Percentiles rank a stretch among this genome's conserved stretches.
These are phyloP conservation scores for Otus scops DNA, from an alignment of 2,797 vertebrate genomes.

Conservation along the genomic window DNA sequence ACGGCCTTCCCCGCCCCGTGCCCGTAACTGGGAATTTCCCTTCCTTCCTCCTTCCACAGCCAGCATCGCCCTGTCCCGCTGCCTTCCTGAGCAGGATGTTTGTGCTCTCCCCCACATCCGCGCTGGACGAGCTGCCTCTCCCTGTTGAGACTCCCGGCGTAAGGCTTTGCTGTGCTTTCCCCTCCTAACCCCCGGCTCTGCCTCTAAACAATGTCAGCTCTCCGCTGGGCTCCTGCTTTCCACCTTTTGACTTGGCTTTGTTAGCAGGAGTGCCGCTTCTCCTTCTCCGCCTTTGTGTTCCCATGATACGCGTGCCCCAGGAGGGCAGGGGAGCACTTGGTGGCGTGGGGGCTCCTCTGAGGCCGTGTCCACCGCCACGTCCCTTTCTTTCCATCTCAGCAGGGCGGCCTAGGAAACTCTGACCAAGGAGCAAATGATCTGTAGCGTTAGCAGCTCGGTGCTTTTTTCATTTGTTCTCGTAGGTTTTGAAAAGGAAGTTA, in stretches of 20 bases:
- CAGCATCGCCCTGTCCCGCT: background rate
- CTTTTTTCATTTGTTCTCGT: background rate
- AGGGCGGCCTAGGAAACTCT: background rate
- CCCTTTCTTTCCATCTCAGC: background rate
- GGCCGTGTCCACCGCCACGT: background rate
- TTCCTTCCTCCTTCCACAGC: constrained; percentile 13
- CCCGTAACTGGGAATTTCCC: constrained; percentile 23
- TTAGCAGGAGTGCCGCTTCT: accelerated
- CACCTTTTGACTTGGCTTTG: background rate
- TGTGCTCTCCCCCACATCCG: background rate
- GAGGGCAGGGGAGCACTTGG: background rate
- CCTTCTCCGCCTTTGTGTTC: background rate
- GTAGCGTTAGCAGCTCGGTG: background rate
- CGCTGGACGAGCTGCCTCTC: background rate
- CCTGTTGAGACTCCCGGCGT: background rate
- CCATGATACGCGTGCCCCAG: accelerated
- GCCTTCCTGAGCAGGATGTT: constrained; percentile 13
- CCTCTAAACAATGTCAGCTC: background rate
- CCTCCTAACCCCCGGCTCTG: background rate
- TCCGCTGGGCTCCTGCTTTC: background rate
- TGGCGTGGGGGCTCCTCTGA: background rate
- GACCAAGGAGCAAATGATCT: background rate
- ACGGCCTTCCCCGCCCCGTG: background rate
- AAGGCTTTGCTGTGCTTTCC: background rate
- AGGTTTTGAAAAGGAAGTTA: constrained; percentile 20